Evolutionary conservation across 2,888 invertebrate genomes (phyloP).

Genomic region (Theretra japonica): DNA sequence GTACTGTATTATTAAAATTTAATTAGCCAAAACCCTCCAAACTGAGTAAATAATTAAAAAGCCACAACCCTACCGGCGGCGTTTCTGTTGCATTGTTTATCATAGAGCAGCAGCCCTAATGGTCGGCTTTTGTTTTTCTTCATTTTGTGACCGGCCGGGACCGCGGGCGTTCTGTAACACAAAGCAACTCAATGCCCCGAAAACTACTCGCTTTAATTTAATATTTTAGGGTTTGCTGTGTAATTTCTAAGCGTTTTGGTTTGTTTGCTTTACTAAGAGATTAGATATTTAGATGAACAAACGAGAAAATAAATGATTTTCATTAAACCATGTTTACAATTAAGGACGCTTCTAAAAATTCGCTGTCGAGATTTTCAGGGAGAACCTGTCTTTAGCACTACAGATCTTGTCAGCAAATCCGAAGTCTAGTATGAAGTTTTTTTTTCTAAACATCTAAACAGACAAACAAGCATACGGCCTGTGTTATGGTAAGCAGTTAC

Average conservation of each 20-base stretch:
- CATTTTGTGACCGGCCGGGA: slow-evolving; percentile 60
- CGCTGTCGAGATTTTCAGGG: too few relatives aligned
- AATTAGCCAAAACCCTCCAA: not conserved
- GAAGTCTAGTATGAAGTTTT: too few relatives aligned
- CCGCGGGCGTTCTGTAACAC: slow-evolving; percentile 53
- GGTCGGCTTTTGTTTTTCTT: slow-evolving; percentile 73
- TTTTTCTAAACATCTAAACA: too few relatives aligned
- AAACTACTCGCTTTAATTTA: slow-evolving; percentile 47
- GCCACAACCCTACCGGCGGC: slow-evolving; percentile 44
- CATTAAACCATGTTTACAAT: not conserved
- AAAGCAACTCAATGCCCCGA: slow-evolving; percentile 57
- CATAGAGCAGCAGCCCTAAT: slow-evolving; percentile 64
- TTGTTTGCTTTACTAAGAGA: not conserved
- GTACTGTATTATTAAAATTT: not conserved
- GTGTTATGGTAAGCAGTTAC: too few relatives aligned
- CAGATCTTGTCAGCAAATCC: too few relatives aligned
- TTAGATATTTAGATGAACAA: not conserved
- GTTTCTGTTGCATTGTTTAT: slow-evolving; percentile 59
- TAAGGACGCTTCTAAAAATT: too few relatives aligned
- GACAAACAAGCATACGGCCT: too few relatives aligned
- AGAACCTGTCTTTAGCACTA: too few relatives aligned
- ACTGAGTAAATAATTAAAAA: slow-evolving; percentile 33
- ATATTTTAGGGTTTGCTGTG: slow-evolving; percentile 35
- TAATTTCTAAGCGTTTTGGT: not conserved
- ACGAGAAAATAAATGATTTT: not conserved